Conservation (phyloP, 2,888 invertebrate genomes). For the Parnassius glacialis region DNA sequence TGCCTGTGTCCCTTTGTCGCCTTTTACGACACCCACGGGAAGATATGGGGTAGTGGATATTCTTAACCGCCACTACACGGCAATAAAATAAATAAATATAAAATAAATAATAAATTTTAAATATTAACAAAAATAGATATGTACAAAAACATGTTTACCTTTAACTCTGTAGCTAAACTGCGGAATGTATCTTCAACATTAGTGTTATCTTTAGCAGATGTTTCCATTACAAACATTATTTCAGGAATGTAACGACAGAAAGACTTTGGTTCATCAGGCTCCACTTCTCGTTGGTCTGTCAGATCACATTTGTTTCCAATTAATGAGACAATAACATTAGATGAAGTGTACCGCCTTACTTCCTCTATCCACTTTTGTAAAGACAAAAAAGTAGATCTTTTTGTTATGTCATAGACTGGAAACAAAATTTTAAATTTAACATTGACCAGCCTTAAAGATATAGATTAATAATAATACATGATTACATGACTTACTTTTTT, state of each 20-base stretch:
- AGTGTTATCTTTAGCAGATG: slow-evolving; percentile 94
- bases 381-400: slow-evolving; percentile 93
- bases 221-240: slow-evolving; percentile 92
- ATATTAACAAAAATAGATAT: no score
- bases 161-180: slow-evolving; percentile 92
- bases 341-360: slow-evolving; percentile 95
- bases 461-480: neutral
- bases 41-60: no score
- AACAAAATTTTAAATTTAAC: slow-evolving; percentile 31
- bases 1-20: no score
- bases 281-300: slow-evolving; percentile 89
- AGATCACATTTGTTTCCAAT: slow-evolving; percentile 97
- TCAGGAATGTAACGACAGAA: slow-evolving; percentile 93
- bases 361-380: slow-evolving; percentile 98
- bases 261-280: slow-evolving; percentile 91
- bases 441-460: neutral
- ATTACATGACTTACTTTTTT: no score
- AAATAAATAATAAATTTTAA: no score
- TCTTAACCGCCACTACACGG: no score
- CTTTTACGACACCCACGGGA: no score
- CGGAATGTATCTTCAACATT: slow-evolving; percentile 95
- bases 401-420: slow-evolving; percentile 96
- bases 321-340: slow-evolving; percentile 93
- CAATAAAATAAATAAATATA: no score
- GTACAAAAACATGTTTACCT: slow-evolving; percentile 67